Conservation (phyloP, 2,888 invertebrate species). For the Gari tellinella region DNA sequence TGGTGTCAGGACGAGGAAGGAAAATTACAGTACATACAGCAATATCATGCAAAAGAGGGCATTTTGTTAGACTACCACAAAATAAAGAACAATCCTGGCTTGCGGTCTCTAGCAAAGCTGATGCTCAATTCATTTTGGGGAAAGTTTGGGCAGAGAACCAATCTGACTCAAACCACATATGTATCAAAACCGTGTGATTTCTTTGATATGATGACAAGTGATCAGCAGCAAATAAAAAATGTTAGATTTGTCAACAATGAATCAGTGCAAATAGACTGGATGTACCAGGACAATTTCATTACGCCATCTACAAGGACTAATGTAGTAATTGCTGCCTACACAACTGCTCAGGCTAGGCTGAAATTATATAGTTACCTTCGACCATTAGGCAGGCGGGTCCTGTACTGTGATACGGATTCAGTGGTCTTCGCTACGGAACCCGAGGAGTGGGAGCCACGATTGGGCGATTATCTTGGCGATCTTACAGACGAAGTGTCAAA, state of each 20-base stretch:
- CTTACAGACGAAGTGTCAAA: constrained; percentile 79
- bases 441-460: constrained; percentile 51
- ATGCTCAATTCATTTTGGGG: constrained; percentile 35
- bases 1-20: constrained; percentile 52
- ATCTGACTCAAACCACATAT: constrained; percentile 14
- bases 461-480: constrained; percentile 78
- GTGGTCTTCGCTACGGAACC: constrained; percentile 15
- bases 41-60: constrained; percentile 42
- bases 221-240: constrained; percentile 18
- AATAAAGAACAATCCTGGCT: constrained; percentile 29
- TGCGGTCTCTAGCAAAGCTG: constrained; percentile 24
- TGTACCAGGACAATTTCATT: constrained; percentile 25
- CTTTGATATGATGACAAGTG: constrained; percentile 28
- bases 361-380: constrained; percentile 37
- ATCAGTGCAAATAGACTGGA: constrained; percentile 22
- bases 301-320: constrained; percentile 22
- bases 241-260: constrained; percentile 26
- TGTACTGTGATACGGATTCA: constrained; percentile 33
- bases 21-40: constrained; percentile 59
- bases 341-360: constrained; percentile 47
- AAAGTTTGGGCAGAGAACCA: constrained; percentile 23
- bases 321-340: constrained; percentile 40
- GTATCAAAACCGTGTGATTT: constrained; percentile 7
- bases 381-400: constrained; percentile 13
- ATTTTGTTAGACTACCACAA: constrained; percentile 17